Percentiles rank a stretch among this genome's conserved stretches.
Evolutionary conservation across 2,888 invertebrate genomes (phyloP).

Genomic region (Caenorhabditis afra): DNA sequence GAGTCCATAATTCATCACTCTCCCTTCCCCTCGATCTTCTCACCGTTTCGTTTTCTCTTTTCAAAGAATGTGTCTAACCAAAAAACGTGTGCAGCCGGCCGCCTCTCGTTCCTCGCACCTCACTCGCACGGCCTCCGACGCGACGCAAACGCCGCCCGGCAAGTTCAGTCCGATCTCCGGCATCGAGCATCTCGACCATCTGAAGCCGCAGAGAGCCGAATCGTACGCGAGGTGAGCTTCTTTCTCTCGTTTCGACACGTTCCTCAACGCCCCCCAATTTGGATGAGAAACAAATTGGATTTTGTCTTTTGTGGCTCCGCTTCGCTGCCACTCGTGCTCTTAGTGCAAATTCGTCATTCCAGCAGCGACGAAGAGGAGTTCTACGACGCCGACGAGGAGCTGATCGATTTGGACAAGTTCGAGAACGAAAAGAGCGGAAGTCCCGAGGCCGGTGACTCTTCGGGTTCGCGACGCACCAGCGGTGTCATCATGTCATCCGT

Average conservation of each 20-base stretch:
- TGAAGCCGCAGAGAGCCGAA: conserved; percentile 50
- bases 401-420: conserved; percentile 66
- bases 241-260: conserved; percentile 6
- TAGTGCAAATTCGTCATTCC: conserved; percentile 46
- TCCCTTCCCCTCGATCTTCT: conserved; percentile 2
- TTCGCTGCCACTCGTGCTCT: no score
- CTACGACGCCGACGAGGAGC: conserved; percentile 75
- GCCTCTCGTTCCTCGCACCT: not conserved
- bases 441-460: conserved; percentile 28
- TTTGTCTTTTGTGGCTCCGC: conserved; percentile 23
- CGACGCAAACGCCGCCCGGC: conserved; percentile 19
- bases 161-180: conserved; percentile 18
- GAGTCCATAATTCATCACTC: not conserved
- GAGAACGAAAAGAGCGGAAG: conserved; percentile 41
- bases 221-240: conserved; percentile 58
- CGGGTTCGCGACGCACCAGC: conserved; percentile 13
- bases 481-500: conserved; percentile 46
- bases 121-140: conserved; percentile 19
- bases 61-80: conserved; percentile 49
- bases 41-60: conserved; percentile 11
- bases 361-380: conserved; percentile 84
- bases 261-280: conserved; percentile 13
- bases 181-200: conserved; percentile 54
- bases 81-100: conserved; percentile 55
- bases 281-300: conserved; percentile 39